Base-by-base conservation (phyloP, 2,113 vertebrate genomes). In the Pterocles gutturalis region DNA sequence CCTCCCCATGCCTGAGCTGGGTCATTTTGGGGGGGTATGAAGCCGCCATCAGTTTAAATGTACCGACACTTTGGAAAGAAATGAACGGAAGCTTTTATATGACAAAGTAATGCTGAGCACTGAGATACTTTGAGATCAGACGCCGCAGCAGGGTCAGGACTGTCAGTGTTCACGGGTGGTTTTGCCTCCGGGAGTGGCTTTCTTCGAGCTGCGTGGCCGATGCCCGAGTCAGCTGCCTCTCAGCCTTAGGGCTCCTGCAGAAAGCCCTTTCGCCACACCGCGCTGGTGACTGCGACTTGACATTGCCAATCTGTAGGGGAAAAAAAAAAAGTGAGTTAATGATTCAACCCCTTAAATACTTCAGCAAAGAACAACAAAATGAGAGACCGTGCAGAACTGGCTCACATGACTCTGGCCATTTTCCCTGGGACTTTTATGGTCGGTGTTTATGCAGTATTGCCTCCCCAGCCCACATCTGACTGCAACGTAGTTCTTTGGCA, bases 381-480 rank as follows among this genome's bases (percentile, higher is more conserved):
- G 53, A 34, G 64, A 8, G 66, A 61, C 61, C 7, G 34, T 5
- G 33, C 75, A 36, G 36, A 82, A 51, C 1, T 26, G 54, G 55
- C 85, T 97, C 95, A 97, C 93, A 93, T 97, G 97, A 97, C 71
- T 53, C 78, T 69, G 61, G 17, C 53, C 55, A 2, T 60, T 90
- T 33, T 5, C 90, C 95, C 92, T 16, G 41, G 49, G 90, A 46
- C 92, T 95, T 83, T 76, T 51, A 4, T 3, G 4, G 73, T 20
- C 33, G 86, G 22, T 58, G 46, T 66, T 95, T 67, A 9, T n/a
- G 81, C 43, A 5, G 64, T 7, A 19, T 34, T 31, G 70, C 81
- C 90, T 48, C 34, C 62, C 58, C 48, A 79, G 54, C 43, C 48
- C 51, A 19, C 20, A 13, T 10, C 49, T 46, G 1, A 1, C 38